phyloP scores from a whole-genome alignment of 2,113 vertebrate genomes.

The Castor canadensis region DNA sequence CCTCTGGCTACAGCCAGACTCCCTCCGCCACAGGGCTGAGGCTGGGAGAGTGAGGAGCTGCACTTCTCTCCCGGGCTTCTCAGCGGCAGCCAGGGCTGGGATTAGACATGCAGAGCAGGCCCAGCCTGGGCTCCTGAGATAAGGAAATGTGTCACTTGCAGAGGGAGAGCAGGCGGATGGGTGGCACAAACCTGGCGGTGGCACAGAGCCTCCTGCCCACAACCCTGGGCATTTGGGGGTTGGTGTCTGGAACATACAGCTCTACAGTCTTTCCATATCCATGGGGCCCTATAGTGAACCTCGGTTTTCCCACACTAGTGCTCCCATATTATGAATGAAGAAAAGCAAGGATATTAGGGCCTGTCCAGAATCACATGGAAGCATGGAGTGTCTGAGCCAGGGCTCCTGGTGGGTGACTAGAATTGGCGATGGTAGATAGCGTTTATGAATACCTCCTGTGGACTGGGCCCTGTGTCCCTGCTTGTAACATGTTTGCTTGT shows the following conservation, averaged over 20 bases:
- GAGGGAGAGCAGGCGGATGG: neutral
- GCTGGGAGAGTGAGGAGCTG: neutral
- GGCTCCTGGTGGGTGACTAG: neutral
- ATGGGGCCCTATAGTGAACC: neutral
- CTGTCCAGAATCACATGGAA: neutral
- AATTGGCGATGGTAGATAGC: neutral
- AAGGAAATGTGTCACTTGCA: neutral
- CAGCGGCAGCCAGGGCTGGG: neutral
- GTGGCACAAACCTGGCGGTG: neutral
- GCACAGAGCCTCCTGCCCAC: neutral
- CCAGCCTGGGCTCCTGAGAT: neutral
- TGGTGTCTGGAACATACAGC: neutral
- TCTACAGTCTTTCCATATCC: neutral
- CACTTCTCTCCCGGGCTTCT: no score
- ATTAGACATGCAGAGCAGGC: neutral
- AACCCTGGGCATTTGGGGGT: neutral
- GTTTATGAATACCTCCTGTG: no score
- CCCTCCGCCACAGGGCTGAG: neutral
- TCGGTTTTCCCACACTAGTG: neutral
- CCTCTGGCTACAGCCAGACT: neutral
- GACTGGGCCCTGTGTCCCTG: neutral
- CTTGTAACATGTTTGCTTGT: neutral
- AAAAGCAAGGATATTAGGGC: neutral
- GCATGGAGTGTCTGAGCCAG: no score
- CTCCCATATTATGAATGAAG: neutral